Base-by-base conservation (phyloP, 2,888 invertebrate genomes). In the Drosophila incognita region DNA sequence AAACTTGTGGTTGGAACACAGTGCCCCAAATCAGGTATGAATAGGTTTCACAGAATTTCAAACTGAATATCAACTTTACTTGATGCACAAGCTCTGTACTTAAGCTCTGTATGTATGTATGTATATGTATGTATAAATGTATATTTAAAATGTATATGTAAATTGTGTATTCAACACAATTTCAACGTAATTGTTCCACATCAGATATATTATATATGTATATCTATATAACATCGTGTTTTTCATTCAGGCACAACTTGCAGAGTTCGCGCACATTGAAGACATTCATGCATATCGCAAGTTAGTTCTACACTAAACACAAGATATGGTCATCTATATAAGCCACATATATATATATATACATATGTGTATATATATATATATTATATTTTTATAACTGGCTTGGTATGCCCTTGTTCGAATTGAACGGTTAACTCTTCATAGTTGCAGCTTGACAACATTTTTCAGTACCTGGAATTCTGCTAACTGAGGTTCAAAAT, bases 161-260 rank as follows among this genome's bases (percentile, higher is more conserved):
- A 27, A 5, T 5, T 27, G 27, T 5, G 5, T 27, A 27, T 27
- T 27, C 3, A 27, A 27, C 15, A n/a, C n/a, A 40, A 40, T 40
- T 42, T 54, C 3, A 13, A 62, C 56, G 68, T 68, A 56, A 69
- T 35, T 68, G 13, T 7, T n/a, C 13, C 8, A 56, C 7, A 35
- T 24, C 15, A 8, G 10, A 51, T 1, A 31, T 18, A n/a, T 40
- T 6, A 29, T 29, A 6, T 29, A 27, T 27, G 27, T 24, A 18
- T 38, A 2, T 31, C 13, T n/a, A 38, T 8, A 8, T 18, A 38
- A 38, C 8, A n/a, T n/a, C 8, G 18, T 18, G 8, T n/a, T 38
- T n/a, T 38, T 18, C 8, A 8, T 38, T 4, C 1, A 27, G 18
- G 27, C 3, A 33, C 13, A 15, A 15, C 18, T 62, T 24, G 0